Conservation (phyloP, 1,140 invertebrate genomes). For the Eumeta japonica region DNA sequence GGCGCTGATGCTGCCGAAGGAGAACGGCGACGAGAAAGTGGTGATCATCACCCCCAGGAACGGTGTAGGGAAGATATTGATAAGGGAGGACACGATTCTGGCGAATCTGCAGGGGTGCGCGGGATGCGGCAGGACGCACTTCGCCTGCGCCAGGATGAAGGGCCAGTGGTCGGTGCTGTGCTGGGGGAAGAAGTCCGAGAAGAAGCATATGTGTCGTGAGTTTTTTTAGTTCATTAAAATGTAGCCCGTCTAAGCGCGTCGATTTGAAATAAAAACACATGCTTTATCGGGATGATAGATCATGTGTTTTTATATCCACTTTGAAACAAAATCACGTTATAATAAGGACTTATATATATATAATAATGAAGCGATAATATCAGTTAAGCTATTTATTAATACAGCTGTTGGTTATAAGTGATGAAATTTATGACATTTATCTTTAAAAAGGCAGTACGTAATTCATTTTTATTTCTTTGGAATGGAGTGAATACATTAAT, state of each 20-base stretch:
- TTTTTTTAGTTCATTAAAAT: constrained; percentile 8
- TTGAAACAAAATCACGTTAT: no score
- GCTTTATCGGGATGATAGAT: no score
- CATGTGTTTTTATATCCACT: no score
- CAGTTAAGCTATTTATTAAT: no score
- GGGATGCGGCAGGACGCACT: constrained; percentile 33
- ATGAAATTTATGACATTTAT: no score
- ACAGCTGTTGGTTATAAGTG: no score
- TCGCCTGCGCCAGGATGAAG: constrained; percentile 36
- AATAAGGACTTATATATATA: no score
- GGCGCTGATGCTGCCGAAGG: constrained; percentile 25
- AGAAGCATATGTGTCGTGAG: constrained; percentile 44
- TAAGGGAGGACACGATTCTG: constrained; percentile 42
- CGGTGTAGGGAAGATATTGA: constrained; percentile 31
- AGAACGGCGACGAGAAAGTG: constrained; percentile 22
- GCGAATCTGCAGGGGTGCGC: constrained; percentile 33
- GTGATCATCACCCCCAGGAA: constrained; percentile 17
- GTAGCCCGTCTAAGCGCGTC: background rate
- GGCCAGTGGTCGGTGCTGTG: constrained; percentile 42
- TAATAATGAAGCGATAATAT: no score
- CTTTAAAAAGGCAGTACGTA: no score
- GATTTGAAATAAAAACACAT: no score
- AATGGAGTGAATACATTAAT: no score
- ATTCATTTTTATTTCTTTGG: no score
- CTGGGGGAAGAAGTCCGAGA: constrained; percentile 40